Evolutionary conservation across 2,113 vertebrate genomes (phyloP).

Genomic region (Eulacestoma nigropectus): DNA sequence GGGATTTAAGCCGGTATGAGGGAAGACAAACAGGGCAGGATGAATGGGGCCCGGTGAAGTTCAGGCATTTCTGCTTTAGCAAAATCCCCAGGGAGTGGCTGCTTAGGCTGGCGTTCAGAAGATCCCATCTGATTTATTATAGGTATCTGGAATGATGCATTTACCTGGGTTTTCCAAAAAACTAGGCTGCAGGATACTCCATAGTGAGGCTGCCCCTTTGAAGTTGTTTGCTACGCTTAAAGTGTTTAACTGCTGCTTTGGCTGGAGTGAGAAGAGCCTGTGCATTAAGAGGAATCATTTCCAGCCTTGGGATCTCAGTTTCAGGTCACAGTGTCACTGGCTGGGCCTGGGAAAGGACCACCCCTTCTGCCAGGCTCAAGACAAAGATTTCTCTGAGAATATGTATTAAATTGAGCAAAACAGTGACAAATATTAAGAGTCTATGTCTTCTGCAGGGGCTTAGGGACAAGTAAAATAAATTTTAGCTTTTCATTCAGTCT

Average conservation of each 20-base stretch:
- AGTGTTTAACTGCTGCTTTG: not conserved
- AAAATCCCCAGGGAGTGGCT: not conserved
- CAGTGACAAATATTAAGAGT: not conserved
- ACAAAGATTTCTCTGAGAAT: not conserved
- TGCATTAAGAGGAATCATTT: not conserved
- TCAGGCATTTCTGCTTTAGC: not conserved
- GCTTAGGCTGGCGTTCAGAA: not conserved
- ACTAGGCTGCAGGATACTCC: not conserved
- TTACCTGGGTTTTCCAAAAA: not conserved
- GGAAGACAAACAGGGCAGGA: not conserved
- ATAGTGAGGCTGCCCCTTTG: not conserved
- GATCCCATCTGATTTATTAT: not conserved
- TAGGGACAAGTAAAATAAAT: not conserved
- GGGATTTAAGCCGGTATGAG: accelerated
- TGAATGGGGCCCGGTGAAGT: not conserved
- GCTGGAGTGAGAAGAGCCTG: not conserved
- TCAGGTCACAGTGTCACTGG: not conserved
- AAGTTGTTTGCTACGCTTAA: not conserved
- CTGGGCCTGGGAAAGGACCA: accelerated
- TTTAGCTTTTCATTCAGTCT: not conserved
- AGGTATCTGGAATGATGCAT: not conserved
- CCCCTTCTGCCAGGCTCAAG: not conserved
- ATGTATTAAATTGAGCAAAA: not conserved
- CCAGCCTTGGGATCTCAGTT: not conserved
- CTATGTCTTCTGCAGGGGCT: not conserved